These are phyloP conservation scores for Melangyna quadrimaculata DNA, from an alignment of 2,888 invertebrate species.

Conservation along the genomic window DNA sequence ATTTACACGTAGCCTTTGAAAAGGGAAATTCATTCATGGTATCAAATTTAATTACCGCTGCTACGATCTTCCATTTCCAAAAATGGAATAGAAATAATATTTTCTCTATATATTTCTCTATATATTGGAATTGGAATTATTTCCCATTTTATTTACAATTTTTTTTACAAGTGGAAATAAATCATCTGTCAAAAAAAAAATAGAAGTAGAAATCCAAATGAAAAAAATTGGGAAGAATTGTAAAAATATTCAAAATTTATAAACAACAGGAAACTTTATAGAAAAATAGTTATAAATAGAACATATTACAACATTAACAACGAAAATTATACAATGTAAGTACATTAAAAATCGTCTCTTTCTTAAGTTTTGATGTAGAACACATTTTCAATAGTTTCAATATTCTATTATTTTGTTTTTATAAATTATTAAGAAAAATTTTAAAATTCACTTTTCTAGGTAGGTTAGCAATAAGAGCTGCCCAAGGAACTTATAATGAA, in stretches of 20 bases:
- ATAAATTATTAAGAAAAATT: neutral
- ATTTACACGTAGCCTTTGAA: too few species aligned
- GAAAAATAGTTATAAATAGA: neutral
- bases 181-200: neutral
- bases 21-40: neutral
- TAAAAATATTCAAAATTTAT: neutral
- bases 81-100: neutral
- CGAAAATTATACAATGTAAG: neutral
- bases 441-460: neutral
- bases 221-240: neutral
- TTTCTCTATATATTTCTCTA: neutral
- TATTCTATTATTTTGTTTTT: neutral
- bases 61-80: neutral
- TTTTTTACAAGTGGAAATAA: too few species aligned
- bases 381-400: neutral
- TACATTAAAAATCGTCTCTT: neutral
- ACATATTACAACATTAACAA: neutral
- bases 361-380: neutral
- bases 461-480: neutral
- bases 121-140: neutral
- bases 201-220: neutral
- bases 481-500: neutral
- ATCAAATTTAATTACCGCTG: neutral
- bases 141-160: neutral
- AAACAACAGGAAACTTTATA: neutral